These are phyloP conservation scores for Brachionus rubens DNA, from an alignment of 1,140 invertebrate species.

Conservation along the genomic window DNA sequence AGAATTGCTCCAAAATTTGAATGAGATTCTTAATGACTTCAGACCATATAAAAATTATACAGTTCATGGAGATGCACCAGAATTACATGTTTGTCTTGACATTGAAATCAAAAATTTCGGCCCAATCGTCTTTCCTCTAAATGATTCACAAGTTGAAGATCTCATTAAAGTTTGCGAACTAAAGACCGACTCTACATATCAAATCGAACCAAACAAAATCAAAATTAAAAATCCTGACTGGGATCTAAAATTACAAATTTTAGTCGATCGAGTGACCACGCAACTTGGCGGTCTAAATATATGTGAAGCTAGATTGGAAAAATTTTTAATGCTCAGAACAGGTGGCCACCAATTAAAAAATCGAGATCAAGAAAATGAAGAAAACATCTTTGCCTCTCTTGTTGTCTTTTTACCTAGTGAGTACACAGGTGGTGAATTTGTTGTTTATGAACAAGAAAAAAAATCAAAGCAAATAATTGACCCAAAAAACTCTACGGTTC, in stretches of 20 bases:
- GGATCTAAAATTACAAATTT: not conserved
- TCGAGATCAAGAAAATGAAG: not conserved
- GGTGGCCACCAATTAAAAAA: not conserved
- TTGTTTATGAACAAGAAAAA: not conserved
- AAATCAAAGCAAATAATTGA: not conserved
- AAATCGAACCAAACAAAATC: not conserved
- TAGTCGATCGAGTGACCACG: not conserved
- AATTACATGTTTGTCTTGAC: no score
- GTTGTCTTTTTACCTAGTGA: not conserved
- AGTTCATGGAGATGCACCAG: no score
- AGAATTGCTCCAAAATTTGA: no score
- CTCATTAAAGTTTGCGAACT: no score
- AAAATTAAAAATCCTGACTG: constrained; percentile 13
- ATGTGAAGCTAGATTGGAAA: not conserved
- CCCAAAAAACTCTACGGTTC: not conserved
- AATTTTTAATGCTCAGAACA: not conserved
- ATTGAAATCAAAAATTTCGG: no score
- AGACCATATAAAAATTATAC: no score
- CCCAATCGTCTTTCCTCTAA: no score
- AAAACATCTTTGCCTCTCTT: not conserved
- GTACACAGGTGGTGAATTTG: not conserved
- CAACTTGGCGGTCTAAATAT: not conserved
- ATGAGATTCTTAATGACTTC: no score
- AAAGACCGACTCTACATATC: no score
- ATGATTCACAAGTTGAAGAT: no score